These are phyloP conservation scores for Dryocosmus kuriphilus DNA, from an alignment of 2,888 invertebrate genomes.

Conservation along the genomic window DNA sequence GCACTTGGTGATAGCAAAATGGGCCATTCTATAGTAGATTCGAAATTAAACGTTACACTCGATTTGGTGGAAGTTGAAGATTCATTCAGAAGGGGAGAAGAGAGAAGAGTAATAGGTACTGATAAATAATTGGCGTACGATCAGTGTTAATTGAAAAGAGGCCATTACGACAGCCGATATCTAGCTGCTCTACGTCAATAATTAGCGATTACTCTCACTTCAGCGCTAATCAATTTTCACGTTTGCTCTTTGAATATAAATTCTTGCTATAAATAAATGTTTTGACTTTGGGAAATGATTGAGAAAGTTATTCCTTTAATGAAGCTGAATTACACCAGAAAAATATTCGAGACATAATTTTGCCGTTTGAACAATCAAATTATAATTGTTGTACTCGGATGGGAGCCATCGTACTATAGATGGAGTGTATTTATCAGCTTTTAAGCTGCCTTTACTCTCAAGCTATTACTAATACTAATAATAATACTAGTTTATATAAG, in stretches of 20 bases:
- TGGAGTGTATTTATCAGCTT: no score
- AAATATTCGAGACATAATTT: no score
- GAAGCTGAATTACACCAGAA: no score
- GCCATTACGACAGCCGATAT: neutral
- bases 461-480: no score
- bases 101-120: neutral
- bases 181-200: constrained; percentile 19
- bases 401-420: no score
- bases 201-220: constrained; percentile 28
- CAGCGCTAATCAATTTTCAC: constrained; percentile 10
- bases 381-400: no score
- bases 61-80: neutral
- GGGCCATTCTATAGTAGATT: neutral
- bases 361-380: no score
- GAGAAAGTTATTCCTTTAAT: neutral
- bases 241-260: constrained; percentile 10
- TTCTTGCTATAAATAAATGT: constrained; percentile 4
- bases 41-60: neutral
- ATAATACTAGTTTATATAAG: no score
- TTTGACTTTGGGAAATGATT: neutral
- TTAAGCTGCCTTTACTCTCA: no score
- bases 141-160: constrained; percentile 36
- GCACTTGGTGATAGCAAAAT: neutral
- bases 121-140: constrained; percentile 8
- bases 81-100: neutral